Conservation (phyloP, 2,113 vertebrate species). For the Gadus macrocephalus region DNA sequence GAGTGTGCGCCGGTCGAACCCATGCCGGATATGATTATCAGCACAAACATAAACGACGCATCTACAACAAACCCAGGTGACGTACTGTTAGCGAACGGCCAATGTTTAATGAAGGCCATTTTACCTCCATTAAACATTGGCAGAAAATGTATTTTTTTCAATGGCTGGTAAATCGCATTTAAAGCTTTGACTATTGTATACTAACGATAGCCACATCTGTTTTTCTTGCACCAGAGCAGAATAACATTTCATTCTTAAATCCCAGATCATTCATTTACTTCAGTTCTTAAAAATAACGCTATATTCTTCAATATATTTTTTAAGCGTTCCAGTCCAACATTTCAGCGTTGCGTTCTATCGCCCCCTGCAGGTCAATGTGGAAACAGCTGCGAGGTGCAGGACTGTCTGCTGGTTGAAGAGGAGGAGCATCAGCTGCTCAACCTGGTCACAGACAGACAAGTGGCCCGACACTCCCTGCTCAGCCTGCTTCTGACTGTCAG, state of each 20-base stretch:
- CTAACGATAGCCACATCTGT: no score
- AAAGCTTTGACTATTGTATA: background rate
- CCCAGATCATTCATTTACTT: background rate
- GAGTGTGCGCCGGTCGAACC: conserved; percentile 68
- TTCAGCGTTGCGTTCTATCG: conserved; percentile 15
- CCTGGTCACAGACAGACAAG: conserved; percentile 78
- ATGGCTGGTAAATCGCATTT: background rate
- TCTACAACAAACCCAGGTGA: conserved; percentile 74
- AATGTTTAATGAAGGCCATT: no score
- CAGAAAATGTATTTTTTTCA: background rate
- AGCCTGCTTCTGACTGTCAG: conserved; percentile 87
- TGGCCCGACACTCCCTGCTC: conserved; percentile 84
- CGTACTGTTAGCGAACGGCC: background rate
- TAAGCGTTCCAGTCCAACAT: no score
- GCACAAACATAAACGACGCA: conserved; percentile 46
- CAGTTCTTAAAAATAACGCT: background rate
- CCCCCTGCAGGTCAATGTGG: conserved; percentile 76
- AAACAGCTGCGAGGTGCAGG: conserved; percentile 74
- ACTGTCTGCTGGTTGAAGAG: conserved; percentile 80
- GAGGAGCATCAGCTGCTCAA: conserved; percentile 68
- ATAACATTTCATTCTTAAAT: background rate
- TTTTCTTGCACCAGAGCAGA: background rate
- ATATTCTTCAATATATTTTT: background rate
- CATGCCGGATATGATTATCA: conserved; percentile 65
- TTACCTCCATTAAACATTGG: background rate